These are phyloP conservation scores for Otolemur garnettii DNA, from an alignment of 2,113 vertebrate species.

Conservation along the genomic window DNA sequence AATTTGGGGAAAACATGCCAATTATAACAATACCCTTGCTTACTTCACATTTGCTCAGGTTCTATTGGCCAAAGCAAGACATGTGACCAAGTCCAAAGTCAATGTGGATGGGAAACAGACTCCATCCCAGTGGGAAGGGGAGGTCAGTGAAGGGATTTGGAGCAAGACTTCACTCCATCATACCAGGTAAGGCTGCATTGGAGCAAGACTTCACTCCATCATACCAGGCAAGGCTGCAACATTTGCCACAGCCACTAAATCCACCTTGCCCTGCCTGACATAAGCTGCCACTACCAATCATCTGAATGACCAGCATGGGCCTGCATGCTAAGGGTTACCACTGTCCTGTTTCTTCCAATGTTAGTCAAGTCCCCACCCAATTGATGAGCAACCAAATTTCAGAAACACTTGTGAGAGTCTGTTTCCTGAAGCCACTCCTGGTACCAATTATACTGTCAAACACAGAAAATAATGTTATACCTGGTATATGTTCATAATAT, in stretches of 20 bases:
- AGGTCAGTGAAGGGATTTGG: not conserved
- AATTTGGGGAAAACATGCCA: not conserved
- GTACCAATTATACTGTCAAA: constrained; percentile 58
- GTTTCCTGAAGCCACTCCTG: constrained; percentile 60
- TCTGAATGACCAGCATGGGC: not conserved
- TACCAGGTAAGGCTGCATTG: not conserved
- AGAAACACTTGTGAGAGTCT: constrained; percentile 54
- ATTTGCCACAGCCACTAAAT: not conserved
- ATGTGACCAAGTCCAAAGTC: not conserved
- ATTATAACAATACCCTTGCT: not conserved
- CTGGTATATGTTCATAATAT: constrained; percentile 22
- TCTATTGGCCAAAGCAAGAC: not conserved
- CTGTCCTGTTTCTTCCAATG: not conserved
- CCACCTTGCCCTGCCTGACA: not conserved
- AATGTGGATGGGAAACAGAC: not conserved
- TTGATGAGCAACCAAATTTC: not conserved
- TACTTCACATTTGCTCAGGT: not conserved
- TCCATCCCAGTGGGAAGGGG: accelerated
- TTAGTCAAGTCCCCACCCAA: not conserved
- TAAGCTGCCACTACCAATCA: too few species aligned
- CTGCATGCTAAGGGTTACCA: not conserved
- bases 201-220: not conserved
- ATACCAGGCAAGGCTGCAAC: not conserved
- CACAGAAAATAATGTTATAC: constrained; percentile 24
- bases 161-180: not conserved